Evolutionary conservation across 2,113 vertebrate genomes (phyloP).

Genomic region (Cephalopterus ornatus): DNA sequence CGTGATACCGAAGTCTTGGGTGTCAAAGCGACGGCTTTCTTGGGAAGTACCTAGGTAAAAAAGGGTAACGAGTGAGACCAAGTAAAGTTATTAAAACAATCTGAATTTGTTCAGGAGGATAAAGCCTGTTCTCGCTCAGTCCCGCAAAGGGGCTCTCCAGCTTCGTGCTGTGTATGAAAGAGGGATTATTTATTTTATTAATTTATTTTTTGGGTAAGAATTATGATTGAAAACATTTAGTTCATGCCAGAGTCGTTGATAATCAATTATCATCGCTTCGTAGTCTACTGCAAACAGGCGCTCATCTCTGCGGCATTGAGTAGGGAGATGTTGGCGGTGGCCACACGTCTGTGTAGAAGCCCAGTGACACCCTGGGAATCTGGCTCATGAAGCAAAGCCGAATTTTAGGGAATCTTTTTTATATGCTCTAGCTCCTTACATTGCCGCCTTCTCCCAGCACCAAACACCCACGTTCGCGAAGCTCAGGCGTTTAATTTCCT

Average conservation of each 20-base stretch:
- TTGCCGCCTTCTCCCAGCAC: background rate
- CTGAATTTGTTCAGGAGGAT: background rate
- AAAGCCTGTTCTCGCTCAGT: background rate
- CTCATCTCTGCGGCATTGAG: background rate
- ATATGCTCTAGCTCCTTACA: accelerated
- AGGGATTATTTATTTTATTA: background rate
- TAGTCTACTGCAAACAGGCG: background rate
- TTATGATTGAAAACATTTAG: background rate
- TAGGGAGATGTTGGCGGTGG: background rate
- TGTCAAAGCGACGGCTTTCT: background rate
- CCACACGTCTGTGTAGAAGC: background rate
- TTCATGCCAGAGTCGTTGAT: background rate
- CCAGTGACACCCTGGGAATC: too few species aligned
- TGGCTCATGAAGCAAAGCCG: background rate
- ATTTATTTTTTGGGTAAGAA: background rate
- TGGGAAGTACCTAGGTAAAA: background rate
- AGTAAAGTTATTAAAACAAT: background rate
- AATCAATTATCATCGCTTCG: background rate
- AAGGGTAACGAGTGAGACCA: background rate
- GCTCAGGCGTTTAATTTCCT: background rate
- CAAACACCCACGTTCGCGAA: background rate
- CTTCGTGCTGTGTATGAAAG: background rate
- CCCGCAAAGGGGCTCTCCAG: background rate
- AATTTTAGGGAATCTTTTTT: too few species aligned
- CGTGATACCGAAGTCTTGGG: background rate